Base-by-base conservation (phyloP, 1,140 invertebrate genomes). In the Aphis gossypii region DNA sequence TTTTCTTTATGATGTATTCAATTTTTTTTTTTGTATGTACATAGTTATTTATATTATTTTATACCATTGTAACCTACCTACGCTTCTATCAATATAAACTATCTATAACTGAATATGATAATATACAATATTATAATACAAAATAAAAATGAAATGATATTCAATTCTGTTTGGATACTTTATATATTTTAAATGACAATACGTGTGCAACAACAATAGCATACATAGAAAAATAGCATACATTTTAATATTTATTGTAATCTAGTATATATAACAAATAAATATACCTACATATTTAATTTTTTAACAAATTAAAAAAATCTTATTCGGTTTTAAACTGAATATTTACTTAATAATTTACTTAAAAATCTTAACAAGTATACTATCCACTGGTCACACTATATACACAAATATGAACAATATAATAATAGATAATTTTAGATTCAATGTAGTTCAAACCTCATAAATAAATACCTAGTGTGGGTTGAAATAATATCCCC, bases 401-500 rank as follows among this genome's bases (percentile, higher is more conserved):
- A n/a, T 76, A n/a, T n/a, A 76, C n/a, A n/a, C 5, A 18, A 76
- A 76, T 76, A 76, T n/a, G 30, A 76, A 76, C 60, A 76, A 76
- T 76, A 76, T 18, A 76, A n/a, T 76, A 76, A 76, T 76, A n/a
- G 60, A 88, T n/a, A 88, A 87, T 87, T 48, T 46, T 87, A 88
- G 48, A 88, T 88, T 88, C 18, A 21, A 51, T 88, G 46, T 88
- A 51, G 86, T 51, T 88, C 8, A 35, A 88, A 51, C 46, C 30
- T 51, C 86, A 87, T 87, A 87, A 87, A 86, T 86, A 86, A 86
- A 88, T 51, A 76, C 60, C 30, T n/a, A 88, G 46, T 44, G 84
- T 88, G 48, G 86, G 86, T n/a, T 48, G 30, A 88, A 88, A 51
- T 20, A 88, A 88, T 51, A 88, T 88, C 2, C 86, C 46, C 44